Evolutionary conservation across 2,797 vertebrate genomes (phyloP).

Genomic region (Potorous gilbertii): DNA sequence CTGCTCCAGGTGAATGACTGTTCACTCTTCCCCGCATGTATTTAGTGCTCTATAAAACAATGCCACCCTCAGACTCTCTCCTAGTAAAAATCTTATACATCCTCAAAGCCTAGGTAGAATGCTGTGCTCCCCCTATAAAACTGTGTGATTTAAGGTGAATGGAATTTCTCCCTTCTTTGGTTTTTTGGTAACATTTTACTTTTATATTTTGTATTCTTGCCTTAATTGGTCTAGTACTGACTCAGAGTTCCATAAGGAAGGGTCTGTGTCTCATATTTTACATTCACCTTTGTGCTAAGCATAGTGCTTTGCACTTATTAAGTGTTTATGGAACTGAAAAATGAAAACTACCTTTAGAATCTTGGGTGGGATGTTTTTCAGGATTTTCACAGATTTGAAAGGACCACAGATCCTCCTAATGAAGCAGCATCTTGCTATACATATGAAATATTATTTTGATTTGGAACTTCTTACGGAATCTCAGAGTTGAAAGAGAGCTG

Average conservation of each 20-base stretch:
- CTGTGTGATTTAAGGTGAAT: not conserved
- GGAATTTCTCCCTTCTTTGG: not conserved
- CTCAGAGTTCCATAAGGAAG: not conserved
- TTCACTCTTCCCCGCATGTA: not conserved
- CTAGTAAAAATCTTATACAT: not conserved
- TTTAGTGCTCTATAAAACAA: not conserved
- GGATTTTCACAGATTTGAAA: constrained; percentile 46
- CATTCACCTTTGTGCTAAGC: not conserved
- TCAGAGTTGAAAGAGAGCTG: not conserved
- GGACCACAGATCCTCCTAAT: not conserved
- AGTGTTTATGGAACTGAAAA: not conserved
- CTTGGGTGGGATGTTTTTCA: constrained; percentile 45
- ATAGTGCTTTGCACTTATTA: constrained; percentile 20
- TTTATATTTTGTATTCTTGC: not conserved
- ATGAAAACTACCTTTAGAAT: constrained; percentile 41
- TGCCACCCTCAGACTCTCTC: not conserved
- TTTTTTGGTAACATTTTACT: not conserved
- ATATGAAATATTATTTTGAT: not conserved
- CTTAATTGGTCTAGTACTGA: not conserved
- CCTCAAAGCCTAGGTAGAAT: not conserved
- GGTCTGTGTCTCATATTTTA: not conserved
- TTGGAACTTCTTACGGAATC: not conserved
- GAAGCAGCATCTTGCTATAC: not conserved
- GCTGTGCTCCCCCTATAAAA: not conserved
- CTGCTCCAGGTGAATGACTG: not conserved